Evolutionary conservation across 2,797 vertebrate species (phyloP), one percentile per base, ranked within the genome.

Genomic region (Poeciliopsis gracilis): DNA sequence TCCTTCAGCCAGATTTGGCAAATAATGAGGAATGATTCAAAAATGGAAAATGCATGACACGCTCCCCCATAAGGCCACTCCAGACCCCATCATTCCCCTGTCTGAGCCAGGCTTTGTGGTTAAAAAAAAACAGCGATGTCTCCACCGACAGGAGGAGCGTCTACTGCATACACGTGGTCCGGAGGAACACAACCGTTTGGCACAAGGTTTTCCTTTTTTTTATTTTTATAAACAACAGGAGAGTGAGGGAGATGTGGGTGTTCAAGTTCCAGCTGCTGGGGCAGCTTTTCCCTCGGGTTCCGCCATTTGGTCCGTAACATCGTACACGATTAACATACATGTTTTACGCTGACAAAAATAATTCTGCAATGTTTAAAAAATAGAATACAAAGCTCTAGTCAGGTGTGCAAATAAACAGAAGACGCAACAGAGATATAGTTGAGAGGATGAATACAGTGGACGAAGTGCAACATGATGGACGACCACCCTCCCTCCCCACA

Each of bases 341-440:
- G 83, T 88, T 89, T 92, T 93, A 96, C 94, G 95, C 86, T 87
- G 94, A 94, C 88, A 94, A 95, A 95, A 95, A 95, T 95, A 94
- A 95, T 95, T 95, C 88, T 94, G 94, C 93, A 95, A 94, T 94
- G 94, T 93, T 63, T 95, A 94, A 93, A 95, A 96, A 95, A 94
- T 95, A 95, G 93, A 95, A 93, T 94, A 95, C 94, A 95, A 95
- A 93, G 95, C 94, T 95, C 94, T 95, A 95, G 88, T 93, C 90
- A 92, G 91, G 92, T 95, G 95, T 96, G 95, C 95, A 96, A 96
- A 96, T 91, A 92, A 94, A 95, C 93, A 93, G 83, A 92, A 90
- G 91, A 95, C 90, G 92, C 85, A 93, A 93, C 92, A 95, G 93
- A 95, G 89, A 94, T 95, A 93, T 93, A 95, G 92, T 92, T 94